Conservation (phyloP, 2,797 vertebrate genomes). For the Alauda arvensis region DNA sequence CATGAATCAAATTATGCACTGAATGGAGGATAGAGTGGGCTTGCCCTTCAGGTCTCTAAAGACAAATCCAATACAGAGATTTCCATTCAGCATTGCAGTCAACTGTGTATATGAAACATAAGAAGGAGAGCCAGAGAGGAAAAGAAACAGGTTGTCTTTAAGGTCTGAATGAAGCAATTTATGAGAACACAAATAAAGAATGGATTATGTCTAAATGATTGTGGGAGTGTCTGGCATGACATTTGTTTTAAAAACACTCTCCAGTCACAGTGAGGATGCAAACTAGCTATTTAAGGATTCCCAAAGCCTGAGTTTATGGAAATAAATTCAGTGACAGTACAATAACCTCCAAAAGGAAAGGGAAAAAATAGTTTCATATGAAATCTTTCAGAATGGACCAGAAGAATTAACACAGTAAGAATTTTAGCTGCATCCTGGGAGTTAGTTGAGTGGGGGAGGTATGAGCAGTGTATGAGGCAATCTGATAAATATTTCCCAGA, state of each 20-base stretch:
- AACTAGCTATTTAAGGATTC: background rate
- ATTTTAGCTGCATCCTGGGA: background rate
- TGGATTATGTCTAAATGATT: background rate
- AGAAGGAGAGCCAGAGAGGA: background rate
- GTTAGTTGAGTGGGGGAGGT: background rate
- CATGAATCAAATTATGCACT: background rate
- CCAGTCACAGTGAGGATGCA: background rate
- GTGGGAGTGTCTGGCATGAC: background rate
- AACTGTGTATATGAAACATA: background rate
- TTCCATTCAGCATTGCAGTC: background rate
- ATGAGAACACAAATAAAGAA: constrained; percentile 24
- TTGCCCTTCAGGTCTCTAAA: background rate
- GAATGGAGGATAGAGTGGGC: background rate
- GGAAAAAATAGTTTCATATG: background rate
- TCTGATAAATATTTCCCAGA: background rate
- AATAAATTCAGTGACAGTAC: background rate
- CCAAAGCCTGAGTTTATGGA: background rate
- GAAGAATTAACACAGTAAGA: background rate
- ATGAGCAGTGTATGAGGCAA: background rate
- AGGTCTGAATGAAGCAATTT: background rate
- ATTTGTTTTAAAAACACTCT: constrained; percentile 16
- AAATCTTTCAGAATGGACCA: background rate
- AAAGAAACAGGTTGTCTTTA: background rate
- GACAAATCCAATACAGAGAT: background rate
- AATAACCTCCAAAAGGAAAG: constrained; percentile 1